Evolutionary conservation across 1,140 invertebrate species (phyloP).

Genomic region (Temnothorax longispinosus): DNA sequence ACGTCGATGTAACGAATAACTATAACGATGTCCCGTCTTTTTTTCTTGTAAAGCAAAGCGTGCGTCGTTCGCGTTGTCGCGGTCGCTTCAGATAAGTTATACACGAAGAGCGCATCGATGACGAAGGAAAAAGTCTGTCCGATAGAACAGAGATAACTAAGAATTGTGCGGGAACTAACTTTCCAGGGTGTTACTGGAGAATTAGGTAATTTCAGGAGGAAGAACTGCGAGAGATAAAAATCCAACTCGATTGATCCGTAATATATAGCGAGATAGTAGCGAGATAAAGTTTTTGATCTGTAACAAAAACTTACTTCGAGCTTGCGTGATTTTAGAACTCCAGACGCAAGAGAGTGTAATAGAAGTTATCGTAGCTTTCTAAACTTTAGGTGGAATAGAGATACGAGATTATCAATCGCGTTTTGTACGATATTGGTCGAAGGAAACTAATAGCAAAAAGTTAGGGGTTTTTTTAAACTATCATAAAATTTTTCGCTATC

Average conservation of each 20-base stretch:
- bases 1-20: slow-evolving; percentile 18
- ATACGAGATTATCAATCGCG: not conserved
- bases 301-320: slow-evolving; percentile 22
- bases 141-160: not conserved
- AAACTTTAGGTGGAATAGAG: slow-evolving; percentile 19
- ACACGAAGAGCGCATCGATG: not conserved
- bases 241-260: not conserved
- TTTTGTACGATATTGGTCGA: slow-evolving; percentile 12
- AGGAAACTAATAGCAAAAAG: not conserved
- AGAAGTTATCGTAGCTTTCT: slow-evolving; percentile 20
- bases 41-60: not conserved
- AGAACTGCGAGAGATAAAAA: not conserved
- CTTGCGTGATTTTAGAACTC: slow-evolving; percentile 28
- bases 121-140: not conserved
- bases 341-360: slow-evolving; percentile 3
- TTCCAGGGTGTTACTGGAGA: slow-evolving; percentile 2
- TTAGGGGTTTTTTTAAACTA: not conserved
- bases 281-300: slow-evolving; percentile 13
- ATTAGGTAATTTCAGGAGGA: slow-evolving; percentile 21
- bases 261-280: slow-evolving; percentile 35
- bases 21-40: not conserved
- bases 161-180: not conserved
- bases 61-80: slow-evolving; percentile 10
- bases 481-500: not conserved
- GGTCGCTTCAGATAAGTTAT: slow-evolving; percentile 10